A percentile compares a stretch with the other conserved stretches of the same genome.
phyloP scores from a whole-genome alignment of 2,797 vertebrate species.

The Rhadinocentrus ornatus region DNA sequence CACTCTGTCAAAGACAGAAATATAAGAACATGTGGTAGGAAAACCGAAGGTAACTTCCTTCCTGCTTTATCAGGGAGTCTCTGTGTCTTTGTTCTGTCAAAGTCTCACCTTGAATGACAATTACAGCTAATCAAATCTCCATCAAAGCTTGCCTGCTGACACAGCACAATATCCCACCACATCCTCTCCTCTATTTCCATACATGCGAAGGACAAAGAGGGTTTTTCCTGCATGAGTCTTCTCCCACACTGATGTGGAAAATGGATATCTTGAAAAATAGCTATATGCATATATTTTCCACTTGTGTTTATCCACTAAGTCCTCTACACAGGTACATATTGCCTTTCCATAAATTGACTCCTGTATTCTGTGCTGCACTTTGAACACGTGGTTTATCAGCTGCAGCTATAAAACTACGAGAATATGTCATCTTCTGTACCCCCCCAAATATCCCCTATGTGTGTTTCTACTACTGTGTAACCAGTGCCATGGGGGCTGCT shows the following conservation, averaged over 20 bases:
- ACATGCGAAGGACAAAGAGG: neutral
- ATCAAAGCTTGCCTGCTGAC: constrained; percentile 27
- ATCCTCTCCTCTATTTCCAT: neutral
- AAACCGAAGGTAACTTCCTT: neutral
- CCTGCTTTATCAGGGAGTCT: constrained; percentile 28
- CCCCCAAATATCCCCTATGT: constrained; percentile 19
- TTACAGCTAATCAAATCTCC: constrained; percentile 40
- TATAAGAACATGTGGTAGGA: too few species aligned
- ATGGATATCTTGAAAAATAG: constrained; percentile 30
- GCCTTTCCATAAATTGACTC: constrained; percentile 37
- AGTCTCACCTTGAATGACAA: constrained; percentile 50
- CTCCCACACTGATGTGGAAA: constrained; percentile 17
- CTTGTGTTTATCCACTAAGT: constrained; percentile 21
- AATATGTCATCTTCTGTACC: constrained; percentile 41
- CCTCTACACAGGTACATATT: constrained; percentile 22
- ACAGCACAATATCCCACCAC: constrained; percentile 1
- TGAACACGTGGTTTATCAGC: constrained; percentile 34
- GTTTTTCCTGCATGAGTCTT: constrained; percentile 1
- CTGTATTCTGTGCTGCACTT: constrained; percentile 7
- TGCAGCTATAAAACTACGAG: constrained; percentile 24
- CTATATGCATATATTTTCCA: constrained; percentile 16
- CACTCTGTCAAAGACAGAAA: too few species aligned
- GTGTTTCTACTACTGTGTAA: constrained; percentile 51
- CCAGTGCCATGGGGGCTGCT: constrained; percentile 62
- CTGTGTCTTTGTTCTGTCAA: constrained; percentile 25